These are phyloP conservation scores for Dreissena rostriformis DNA, from an alignment of 1,140 invertebrate genomes.

Conservation along the genomic window DNA sequence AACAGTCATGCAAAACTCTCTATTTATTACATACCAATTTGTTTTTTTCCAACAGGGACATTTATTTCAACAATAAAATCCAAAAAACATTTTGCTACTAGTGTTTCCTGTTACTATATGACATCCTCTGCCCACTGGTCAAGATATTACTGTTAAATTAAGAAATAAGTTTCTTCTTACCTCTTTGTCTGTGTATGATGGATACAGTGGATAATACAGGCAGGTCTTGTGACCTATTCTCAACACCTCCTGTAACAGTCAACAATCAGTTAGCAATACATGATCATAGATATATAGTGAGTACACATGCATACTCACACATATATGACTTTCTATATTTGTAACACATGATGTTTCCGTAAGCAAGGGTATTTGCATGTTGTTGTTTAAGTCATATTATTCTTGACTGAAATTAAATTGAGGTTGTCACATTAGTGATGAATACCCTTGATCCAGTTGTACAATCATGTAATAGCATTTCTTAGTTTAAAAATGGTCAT, in stretches of 20 bases:
- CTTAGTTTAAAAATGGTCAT: too few relatives aligned
- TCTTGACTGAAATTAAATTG: too few relatives aligned
- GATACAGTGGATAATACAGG: conserved; percentile 80
- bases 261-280: conserved; percentile 22
- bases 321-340: background rate
- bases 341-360: background rate
- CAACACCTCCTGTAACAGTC: conserved; percentile 76
- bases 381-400: too few relatives aligned
- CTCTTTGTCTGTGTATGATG: conserved; percentile 73
- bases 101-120: background rate
- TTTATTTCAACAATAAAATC: background rate
- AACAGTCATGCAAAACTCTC: too few relatives aligned
- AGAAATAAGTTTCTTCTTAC: conserved; percentile 54
- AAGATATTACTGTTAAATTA: background rate
- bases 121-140: background rate
- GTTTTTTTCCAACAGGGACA: too few relatives aligned
- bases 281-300: background rate
- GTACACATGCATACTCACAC: background rate
- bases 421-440: too few relatives aligned
- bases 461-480: too few relatives aligned
- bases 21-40: too few relatives aligned
- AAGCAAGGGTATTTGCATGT: too few relatives aligned
- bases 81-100: background rate
- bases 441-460: too few relatives aligned
- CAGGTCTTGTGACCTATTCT: conserved; percentile 79